phyloP scores from a whole-genome alignment of 1,140 invertebrate genomes.

The Drosophila asahinai region DNA sequence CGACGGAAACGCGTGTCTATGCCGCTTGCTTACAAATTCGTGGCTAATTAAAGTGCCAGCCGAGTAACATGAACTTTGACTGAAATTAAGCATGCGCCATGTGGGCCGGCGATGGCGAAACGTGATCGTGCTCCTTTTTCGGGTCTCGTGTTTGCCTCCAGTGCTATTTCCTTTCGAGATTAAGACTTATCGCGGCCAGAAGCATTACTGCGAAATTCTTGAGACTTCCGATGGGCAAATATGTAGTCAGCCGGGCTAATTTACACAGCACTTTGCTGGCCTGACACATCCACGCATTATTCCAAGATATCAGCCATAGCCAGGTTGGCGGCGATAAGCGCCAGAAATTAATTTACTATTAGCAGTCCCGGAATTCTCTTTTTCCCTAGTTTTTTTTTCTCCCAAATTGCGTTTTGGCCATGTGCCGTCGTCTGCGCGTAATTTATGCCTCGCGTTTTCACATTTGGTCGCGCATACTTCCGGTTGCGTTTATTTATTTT shows the following conservation, averaged over 20 bases:
- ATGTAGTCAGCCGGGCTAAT: slow-evolving; percentile 69
- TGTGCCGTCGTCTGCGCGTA: slow-evolving; percentile 40
- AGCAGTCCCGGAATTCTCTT: slow-evolving; percentile 49
- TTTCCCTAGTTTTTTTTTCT: slow-evolving; percentile 31
- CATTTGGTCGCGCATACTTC: slow-evolving; percentile 78
- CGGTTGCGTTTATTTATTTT: slow-evolving; percentile 43
- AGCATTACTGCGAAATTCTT: slow-evolving; percentile 70
- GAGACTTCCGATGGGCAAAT: slow-evolving; percentile 54
- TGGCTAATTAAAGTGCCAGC: slow-evolving; percentile 46
- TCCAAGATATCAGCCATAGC: slow-evolving; percentile 32
- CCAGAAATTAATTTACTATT: slow-evolving; percentile 79
- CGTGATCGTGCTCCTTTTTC: slow-evolving; percentile 31
- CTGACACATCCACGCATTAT: slow-evolving; percentile 73
- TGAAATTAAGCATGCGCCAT: slow-evolving; percentile 56
- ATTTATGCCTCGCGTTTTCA: slow-evolving; percentile 80
- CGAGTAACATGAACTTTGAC: slow-evolving; percentile 50
- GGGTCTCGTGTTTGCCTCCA: slow-evolving; percentile 54
- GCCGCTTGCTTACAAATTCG: slow-evolving; percentile 65
- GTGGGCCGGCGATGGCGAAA: slow-evolving; percentile 27
- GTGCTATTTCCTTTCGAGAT: slow-evolving; percentile 47
- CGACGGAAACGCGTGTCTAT: slow-evolving; percentile 75
- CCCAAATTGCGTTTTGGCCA: slow-evolving; percentile 62
- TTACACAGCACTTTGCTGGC: slow-evolving; percentile 79
- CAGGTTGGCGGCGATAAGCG: slow-evolving; percentile 65
- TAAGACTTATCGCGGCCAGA: slow-evolving; percentile 50